Evolutionary conservation across 2,888 invertebrate genomes (phyloP).

Genomic region (Myopa tessellatipennis): DNA sequence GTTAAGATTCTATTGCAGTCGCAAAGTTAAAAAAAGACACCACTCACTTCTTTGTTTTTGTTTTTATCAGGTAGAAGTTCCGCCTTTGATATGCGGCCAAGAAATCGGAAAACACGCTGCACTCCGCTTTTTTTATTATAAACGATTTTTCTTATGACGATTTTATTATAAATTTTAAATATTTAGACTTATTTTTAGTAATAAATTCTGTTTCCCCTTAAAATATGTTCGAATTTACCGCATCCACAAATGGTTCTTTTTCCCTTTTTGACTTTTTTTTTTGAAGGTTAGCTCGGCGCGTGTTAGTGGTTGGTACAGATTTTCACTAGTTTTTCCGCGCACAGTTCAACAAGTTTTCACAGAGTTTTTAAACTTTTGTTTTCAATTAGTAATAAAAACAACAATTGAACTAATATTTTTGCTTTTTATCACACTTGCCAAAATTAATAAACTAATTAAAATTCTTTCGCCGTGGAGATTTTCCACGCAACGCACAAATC

Average conservation of each 20-base stretch:
- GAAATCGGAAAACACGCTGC: not conserved
- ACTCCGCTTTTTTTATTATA: not conserved
- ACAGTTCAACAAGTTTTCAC: not conserved
- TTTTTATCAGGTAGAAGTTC: slow-evolving; percentile 1
- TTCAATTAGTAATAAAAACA: not conserved
- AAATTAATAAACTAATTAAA: too few relatives aligned
- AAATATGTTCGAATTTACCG: too few relatives aligned
- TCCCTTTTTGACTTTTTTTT: too few relatives aligned
- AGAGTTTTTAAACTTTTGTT: not conserved
- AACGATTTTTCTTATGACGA: too few relatives aligned
- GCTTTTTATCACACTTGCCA: too few relatives aligned
- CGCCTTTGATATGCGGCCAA: not conserved
- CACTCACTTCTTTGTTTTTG: not conserved
- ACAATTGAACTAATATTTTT: not conserved
- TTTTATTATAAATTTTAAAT: too few relatives aligned
- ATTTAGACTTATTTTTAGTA: too few relatives aligned
- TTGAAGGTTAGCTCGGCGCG: too few relatives aligned
- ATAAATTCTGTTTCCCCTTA: too few relatives aligned
- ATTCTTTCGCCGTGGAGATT: not conserved
- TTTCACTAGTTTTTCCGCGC: not conserved
- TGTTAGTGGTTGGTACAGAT: not conserved
- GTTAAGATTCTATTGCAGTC: not conserved
- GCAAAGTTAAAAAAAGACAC: not conserved
- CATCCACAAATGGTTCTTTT: too few relatives aligned
- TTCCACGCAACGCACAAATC: not conserved